Evolutionary conservation across 2,888 invertebrate species (phyloP), one percentile per base, ranked within the genome.

Genomic region (Stenurella melanura): DNA sequence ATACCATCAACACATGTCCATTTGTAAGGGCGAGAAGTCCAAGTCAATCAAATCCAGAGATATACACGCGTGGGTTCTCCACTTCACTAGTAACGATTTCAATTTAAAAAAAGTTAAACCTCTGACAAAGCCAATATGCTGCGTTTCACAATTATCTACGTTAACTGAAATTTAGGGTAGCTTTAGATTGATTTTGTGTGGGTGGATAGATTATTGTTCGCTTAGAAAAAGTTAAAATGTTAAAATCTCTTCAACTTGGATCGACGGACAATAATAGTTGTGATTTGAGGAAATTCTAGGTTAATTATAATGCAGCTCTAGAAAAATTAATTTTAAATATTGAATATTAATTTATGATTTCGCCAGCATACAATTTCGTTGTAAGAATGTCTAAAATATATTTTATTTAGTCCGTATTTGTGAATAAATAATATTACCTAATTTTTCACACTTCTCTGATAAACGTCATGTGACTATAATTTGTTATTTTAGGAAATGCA

Each of bases 1-100:
- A 61, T 60, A 57, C 74, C 61, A 74, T 74, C 74, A 74, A 74
- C 74, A 74, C 74, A 74, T 74, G 74, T 74, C 74, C 66, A 69
- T 74, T 68, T 42, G 58, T 21, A 19, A 50, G 67, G 30, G 66
- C 3, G 57, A 38, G 19, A 42, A 63, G 61, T 26, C 63, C 10
- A 30, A 61, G 50, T 63, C 63, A 54, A 72, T 72, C 72, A 58
- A 63, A 54, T 70, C 42, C 19, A 19, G 15, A 61, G 58, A 34
- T 19, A 34, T 30, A 63, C 63, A 58, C 63, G 30, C 10, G 34
- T 58, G 58, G 57, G 19, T 21, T 15, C 58, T 19, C 15, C 26
- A 15, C 15, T 26, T 19, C 10, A 58, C 11, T 18, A 58, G 19
- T 50, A 50, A 50, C n/a, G 50, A n/a, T 50, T 50, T 50, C 50